Evolutionary conservation across 2,113 vertebrate genomes (phyloP).

Genomic region (Psammodynastes pulverulentus): DNA sequence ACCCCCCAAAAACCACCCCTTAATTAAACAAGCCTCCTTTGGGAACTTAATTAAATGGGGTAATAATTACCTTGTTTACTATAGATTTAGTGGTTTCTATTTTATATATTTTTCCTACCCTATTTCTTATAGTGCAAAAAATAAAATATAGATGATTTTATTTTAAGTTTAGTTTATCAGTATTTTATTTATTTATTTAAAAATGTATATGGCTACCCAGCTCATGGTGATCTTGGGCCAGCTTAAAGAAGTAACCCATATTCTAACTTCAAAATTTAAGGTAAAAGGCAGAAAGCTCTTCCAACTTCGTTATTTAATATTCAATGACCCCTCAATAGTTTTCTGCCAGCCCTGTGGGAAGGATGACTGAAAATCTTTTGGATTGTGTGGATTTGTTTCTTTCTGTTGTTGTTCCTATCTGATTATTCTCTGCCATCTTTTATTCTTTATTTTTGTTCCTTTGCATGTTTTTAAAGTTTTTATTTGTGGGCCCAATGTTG

Average conservation of each 20-base stretch:
- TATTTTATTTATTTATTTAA: too few relatives aligned
- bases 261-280: neutral
- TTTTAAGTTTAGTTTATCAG: neutral
- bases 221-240: too few relatives aligned
- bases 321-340: neutral
- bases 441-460: neutral
- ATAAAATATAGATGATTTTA: neutral
- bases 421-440: neutral
- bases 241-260: neutral
- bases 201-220: too few relatives aligned
- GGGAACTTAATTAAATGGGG: neutral
- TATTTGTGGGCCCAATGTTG: neutral
- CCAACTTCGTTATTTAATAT: neutral
- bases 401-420: neutral
- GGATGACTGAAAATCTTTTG: neutral
- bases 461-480: neutral
- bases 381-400: neutral
- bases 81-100: neutral
- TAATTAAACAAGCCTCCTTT: neutral
- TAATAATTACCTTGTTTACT: neutral
- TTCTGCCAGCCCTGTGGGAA: neutral
- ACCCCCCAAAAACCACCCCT: neutral
- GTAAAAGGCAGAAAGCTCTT: neutral
- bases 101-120: neutral
- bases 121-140: neutral